Conservation (phyloP, 1,140 invertebrate species). For the Papilio aristodemus region DNA sequence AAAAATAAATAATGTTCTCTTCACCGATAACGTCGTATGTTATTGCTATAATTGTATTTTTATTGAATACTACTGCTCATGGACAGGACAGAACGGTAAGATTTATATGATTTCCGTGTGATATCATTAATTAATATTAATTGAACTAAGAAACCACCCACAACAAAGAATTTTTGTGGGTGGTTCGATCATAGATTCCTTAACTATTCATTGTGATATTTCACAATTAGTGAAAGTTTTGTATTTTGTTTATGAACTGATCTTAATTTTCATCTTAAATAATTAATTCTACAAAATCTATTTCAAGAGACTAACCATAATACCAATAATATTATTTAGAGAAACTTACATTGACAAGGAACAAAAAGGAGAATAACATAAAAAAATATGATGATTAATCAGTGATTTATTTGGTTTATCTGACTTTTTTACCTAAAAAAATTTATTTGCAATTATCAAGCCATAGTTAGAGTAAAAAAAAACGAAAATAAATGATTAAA, state of each 20-base stretch:
- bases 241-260: neutral
- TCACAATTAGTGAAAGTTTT: neutral
- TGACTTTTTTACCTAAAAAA: too few species aligned
- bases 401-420: too few species aligned
- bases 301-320: too few species aligned
- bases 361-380: too few species aligned
- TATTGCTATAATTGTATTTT: constrained; percentile 48
- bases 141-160: neutral
- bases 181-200: neutral
- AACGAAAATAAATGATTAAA: too few species aligned
- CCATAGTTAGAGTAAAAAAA: too few species aligned
- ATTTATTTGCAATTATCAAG: too few species aligned
- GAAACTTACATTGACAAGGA: too few species aligned
- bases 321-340: too few species aligned
- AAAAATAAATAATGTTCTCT: constrained; percentile 50
- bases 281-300: too few species aligned
- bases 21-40: constrained; percentile 51
- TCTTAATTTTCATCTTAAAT: too few species aligned
- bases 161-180: constrained; percentile 8
- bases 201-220: neutral
- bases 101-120: constrained; percentile 1
- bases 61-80: constrained; percentile 44
- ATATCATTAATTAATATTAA: neutral
- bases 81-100: constrained; percentile 65
- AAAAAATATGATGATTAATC: too few species aligned